A percentile compares a stretch with the other conserved stretches of the same genome.
Evolutionary conservation across 2,113 vertebrate species (phyloP).

Genomic region (Scophthalmus maximus): DNA sequence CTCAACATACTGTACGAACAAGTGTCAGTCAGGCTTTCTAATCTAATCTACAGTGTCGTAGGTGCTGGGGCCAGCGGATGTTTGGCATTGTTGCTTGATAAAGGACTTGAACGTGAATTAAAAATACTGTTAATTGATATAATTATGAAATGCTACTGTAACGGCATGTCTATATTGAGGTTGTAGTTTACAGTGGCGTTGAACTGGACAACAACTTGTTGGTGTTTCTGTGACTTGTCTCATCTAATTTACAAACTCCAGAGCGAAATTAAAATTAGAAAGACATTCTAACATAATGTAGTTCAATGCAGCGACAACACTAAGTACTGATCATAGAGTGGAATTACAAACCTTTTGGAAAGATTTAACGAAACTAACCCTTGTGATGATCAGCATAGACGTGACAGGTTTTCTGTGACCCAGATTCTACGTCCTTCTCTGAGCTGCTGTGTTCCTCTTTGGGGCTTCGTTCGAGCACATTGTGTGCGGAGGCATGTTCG

Average conservation of each 20-base stretch:
- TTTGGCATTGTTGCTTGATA: no score
- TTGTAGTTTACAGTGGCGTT: not conserved
- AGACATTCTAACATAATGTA: not conserved
- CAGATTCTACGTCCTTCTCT: not conserved
- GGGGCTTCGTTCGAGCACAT: not conserved
- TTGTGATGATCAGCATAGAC: not conserved
- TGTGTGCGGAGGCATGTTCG: not conserved
- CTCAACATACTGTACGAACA: not conserved
- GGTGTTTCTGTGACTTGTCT: not conserved
- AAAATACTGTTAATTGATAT: no score
- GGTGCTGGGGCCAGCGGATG: no score
- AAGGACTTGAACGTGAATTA: no score
- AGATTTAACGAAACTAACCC: not conserved
- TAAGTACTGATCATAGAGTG: no score
- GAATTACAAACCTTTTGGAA: not conserved
- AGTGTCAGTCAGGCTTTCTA: no score
- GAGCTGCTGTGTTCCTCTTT: not conserved
- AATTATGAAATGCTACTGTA: not conserved
- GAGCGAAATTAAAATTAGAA: no score
- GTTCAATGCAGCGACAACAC: no score
- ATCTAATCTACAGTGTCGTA: no score
- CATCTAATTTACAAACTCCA: not conserved
- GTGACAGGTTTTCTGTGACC: not conserved
- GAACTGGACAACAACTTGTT: not conserved
- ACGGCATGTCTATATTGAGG: not conserved